Conservation (phyloP, 2,888 invertebrate species). For the Mantis religiosa region DNA sequence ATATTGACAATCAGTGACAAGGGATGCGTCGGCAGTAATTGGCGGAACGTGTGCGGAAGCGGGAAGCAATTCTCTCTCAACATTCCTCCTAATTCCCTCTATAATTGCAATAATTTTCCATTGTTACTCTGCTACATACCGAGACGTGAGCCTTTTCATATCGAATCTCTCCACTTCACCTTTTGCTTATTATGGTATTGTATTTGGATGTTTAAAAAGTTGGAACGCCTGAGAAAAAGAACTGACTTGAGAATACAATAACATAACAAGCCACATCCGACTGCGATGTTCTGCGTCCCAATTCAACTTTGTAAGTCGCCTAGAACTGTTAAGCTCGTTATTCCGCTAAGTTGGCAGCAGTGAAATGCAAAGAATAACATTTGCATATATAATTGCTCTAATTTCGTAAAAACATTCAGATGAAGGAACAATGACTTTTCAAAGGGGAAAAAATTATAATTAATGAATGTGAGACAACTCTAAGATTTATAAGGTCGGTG, state of each 20-base stretch:
- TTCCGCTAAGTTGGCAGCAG: not conserved
- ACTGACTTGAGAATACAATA: not conserved
- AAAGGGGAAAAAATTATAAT: too few relatives aligned
- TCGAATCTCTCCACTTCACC: not conserved
- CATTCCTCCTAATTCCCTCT: not conserved
- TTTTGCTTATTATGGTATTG: not conserved
- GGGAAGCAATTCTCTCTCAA: not conserved
- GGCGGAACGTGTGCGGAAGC: not conserved
- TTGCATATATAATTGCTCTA: not conserved
- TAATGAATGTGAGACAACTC: too few relatives aligned
- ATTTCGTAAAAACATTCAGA: not conserved
- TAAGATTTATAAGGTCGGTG: too few relatives aligned
- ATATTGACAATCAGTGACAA: slow-evolving; percentile 9
- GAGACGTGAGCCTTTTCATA: not conserved
- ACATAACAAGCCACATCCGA: not conserved
- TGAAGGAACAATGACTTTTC: too few relatives aligned
- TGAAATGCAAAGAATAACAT: not conserved
- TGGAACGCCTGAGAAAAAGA: not conserved
- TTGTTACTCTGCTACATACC: not conserved
- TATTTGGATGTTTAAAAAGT: not conserved
- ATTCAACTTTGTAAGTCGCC: not conserved
- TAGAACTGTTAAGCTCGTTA: not conserved
- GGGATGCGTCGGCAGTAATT: not conserved
- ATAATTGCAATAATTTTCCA: slow-evolving; percentile 1
- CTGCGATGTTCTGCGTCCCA: not conserved